phyloP scores from a whole-genome alignment of 2,113 vertebrate species.

The Daboia siamensis region DNA sequence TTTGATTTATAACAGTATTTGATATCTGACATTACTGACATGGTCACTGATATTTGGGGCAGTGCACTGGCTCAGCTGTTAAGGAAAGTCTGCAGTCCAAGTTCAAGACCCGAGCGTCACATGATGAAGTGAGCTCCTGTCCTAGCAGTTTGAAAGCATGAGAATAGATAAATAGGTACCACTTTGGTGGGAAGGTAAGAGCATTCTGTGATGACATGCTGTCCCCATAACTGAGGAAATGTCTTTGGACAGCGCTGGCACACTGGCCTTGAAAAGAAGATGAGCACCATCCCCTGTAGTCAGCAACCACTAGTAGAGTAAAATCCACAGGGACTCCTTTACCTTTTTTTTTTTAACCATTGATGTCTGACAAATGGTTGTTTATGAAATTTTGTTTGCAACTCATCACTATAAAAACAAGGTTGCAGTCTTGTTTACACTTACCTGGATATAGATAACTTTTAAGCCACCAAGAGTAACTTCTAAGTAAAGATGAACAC shows the following conservation, averaged over 20 bases:
- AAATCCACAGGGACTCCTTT: not conserved
- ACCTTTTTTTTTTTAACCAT: not conserved
- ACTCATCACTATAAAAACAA: not conserved
- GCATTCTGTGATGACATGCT: not conserved
- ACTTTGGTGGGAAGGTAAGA: not conserved
- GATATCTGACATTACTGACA: not conserved
- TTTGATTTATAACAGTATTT: not conserved
- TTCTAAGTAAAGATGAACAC: not conserved
- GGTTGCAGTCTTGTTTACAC: not conserved
- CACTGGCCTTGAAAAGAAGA: not conserved
- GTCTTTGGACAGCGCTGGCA: not conserved
- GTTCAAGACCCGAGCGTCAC: not conserved
- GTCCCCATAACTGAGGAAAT: not conserved
- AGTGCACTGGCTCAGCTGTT: not conserved
- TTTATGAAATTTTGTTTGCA: not conserved
- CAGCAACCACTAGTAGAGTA: not conserved
- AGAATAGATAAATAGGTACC: not conserved
- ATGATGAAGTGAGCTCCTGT: not conserved
- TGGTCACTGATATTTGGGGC: not conserved
- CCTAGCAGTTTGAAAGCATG: too few relatives aligned
- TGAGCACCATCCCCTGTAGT: not conserved
- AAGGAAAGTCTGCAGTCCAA: not conserved
- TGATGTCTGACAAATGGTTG: not conserved
- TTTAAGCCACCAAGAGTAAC: not conserved
- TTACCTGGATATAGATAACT: too few relatives aligned